phyloP scores from a whole-genome alignment of 2,888 invertebrate genomes.

The Entomobrya proxima region DNA sequence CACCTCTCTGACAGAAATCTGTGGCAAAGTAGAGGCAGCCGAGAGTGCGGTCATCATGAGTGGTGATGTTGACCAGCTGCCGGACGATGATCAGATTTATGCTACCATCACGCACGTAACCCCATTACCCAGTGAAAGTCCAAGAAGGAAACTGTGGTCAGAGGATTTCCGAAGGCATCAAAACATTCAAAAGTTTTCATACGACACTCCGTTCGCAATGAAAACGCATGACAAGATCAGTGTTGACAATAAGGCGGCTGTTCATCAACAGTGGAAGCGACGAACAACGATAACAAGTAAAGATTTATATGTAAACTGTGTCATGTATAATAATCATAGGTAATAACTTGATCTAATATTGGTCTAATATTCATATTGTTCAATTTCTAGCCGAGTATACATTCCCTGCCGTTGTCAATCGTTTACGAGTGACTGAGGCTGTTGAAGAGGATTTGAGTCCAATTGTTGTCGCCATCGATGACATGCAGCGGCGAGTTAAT shows the following conservation, averaged over 20 bases:
- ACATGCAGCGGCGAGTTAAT: constrained; percentile 74
- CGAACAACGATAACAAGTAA: constrained; percentile 92
- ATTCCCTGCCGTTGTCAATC: constrained; percentile 74
- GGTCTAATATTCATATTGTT: background rate
- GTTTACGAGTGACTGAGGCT: constrained; percentile 71
- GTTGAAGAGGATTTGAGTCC: constrained; percentile 75
- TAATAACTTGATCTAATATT: background rate
- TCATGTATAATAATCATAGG: background rate
- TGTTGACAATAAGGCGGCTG: constrained; percentile 75
- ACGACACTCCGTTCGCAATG: constrained; percentile 75
- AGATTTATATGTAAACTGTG: background rate
- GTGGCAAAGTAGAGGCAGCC: constrained; percentile 74
- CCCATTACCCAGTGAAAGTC: constrained; percentile 75
- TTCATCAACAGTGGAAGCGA: constrained; percentile 88
- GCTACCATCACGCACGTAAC: constrained; percentile 75
- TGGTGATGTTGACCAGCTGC: constrained; percentile 73
- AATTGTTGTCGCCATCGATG: constrained; percentile 75
- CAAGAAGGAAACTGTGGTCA: constrained; percentile 75
- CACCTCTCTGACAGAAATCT: constrained; percentile 74
- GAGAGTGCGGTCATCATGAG: constrained; percentile 74
- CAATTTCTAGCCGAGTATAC: constrained; percentile 73
- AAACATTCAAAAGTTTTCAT: constrained; percentile 74
- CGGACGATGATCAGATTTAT: constrained; percentile 73
- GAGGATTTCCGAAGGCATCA: constrained; percentile 75
- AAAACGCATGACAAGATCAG: constrained; percentile 74